Base-by-base conservation (phyloP, 1,140 invertebrate species). In the Bombus difficillimus region DNA sequence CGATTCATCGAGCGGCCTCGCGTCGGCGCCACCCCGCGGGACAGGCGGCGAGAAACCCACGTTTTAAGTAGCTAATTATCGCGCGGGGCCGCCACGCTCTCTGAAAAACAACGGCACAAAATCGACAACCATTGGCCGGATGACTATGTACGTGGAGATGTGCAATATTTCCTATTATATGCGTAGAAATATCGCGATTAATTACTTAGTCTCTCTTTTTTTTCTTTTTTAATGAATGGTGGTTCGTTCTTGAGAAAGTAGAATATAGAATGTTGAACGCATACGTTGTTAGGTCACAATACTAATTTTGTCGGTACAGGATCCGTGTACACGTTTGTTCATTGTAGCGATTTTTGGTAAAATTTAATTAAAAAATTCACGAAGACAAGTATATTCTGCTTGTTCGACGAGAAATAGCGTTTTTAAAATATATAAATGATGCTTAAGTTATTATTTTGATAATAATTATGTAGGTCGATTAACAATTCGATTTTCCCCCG, bases 1-100 rank as follows among this genome's bases (percentile, higher is more conserved):
- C 79, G 64, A 86, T 89, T 88, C 87, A 79, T 32, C 69, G 53
- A 86, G 68, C n/a, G 74, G 4, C n/a, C 59, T 53, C 18, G 69
- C 59, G 72, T 64, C 59, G 74, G 47, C 84, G 87, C 79, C 73
- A 64, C 79, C 68, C n/a, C n/a, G 37, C n/a, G 25, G 32, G 25
- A 57, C 47, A 53, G 18, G 47, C 47, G 47, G 15, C 68, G 53
- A 72, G 86, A 88, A 89, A 88, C 76, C 59, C 73, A 41, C 53
- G 78, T 57, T 74, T 83, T 57, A 83, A 86, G 69, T 53, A n/a
- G 72, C 57, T 86, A 89, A 89, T 89, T 89, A 73, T 83, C 76
- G 39, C 84, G 84, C 74, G 83, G 28, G 53, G 5, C 18, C 12
- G 47, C 18, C 47, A 53, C 47, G 47, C 47, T n/a, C 18, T 18